Percentiles rank a stretch among this genome's conserved stretches.
Conservation (phyloP, 92 coral and sea anemone genomes). For the Actinernus sp. region DNA sequence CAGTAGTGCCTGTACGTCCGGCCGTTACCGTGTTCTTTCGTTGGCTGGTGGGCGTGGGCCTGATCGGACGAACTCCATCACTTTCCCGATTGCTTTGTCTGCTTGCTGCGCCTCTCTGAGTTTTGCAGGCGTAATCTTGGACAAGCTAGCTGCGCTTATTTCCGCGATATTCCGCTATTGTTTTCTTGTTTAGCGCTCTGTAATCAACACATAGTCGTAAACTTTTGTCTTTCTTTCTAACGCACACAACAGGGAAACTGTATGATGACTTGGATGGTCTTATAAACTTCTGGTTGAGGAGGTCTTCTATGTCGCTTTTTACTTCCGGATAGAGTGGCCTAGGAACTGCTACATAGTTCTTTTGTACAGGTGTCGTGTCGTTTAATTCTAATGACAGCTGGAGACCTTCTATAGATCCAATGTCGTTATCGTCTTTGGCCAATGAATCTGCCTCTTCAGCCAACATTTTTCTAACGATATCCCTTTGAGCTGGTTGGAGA, state of each 20-base stretch:
- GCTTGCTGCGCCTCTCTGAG: neutral
- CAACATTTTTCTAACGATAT: conserved; percentile 3
- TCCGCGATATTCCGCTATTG: conserved; percentile 7
- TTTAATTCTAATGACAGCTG: conserved; percentile 13
- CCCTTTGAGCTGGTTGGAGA: neutral
- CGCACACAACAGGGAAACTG: conserved; percentile 27
- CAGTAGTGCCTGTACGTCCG: no score
- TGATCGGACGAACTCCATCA: conserved; percentile 6
- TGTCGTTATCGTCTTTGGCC: conserved; percentile 14
- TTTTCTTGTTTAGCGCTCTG: conserved; percentile 25
- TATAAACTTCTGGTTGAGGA: conserved; percentile 20
- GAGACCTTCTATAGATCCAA: conserved; percentile 11
- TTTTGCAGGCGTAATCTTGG: neutral
- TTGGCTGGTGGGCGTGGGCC: conserved; percentile 8
- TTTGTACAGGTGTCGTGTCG: conserved; percentile 28
- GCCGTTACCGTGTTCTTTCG: no score
- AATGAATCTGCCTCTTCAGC: conserved; percentile 14
- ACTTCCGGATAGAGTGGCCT: conserved; percentile 24
- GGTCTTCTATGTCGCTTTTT: conserved; percentile 15
- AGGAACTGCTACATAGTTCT: conserved; percentile 24
- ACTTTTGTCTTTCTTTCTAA: conserved; percentile 17
- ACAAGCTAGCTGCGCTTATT: neutral
- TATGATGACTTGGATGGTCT: conserved; percentile 17
- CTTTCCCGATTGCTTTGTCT: conserved; percentile 5
- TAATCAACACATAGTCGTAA: conserved; percentile 22